Percentiles rank a stretch among this genome's conserved stretches.
Conservation (phyloP, 2,888 invertebrate genomes). For the Tortricodes alternella region DNA sequence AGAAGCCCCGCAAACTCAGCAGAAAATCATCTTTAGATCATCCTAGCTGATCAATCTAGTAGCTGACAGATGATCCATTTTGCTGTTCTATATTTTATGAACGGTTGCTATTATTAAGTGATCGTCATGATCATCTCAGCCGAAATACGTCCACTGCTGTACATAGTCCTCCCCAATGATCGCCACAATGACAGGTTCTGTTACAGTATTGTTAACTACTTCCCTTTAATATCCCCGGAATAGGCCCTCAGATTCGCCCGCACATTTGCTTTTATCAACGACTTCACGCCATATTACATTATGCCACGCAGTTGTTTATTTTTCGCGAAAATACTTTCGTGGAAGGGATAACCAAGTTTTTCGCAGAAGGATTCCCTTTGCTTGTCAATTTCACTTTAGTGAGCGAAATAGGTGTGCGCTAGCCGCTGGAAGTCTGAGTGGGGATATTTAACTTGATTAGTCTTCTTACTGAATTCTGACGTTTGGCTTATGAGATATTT, state of each 20-base stretch:
- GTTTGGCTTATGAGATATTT: background rate
- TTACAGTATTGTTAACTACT: constrained; percentile 25
- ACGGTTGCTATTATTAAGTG: background rate
- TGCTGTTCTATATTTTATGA: background rate
- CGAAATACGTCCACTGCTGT: no score
- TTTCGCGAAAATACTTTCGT: constrained; percentile 26
- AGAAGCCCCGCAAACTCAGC: no score
- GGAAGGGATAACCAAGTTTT: constrained; percentile 18
- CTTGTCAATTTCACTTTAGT: constrained; percentile 16
- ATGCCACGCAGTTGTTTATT: constrained; percentile 41
- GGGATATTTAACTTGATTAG: background rate
- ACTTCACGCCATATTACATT: constrained; percentile 54
- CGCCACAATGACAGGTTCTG: no score
- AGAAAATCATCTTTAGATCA: no score
- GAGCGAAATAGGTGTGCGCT: background rate
- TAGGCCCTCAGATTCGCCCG: constrained; percentile 40
- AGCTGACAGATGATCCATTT: background rate
- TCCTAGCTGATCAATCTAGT: no score
- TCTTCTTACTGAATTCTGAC: background rate
- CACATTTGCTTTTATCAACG: constrained; percentile 49
- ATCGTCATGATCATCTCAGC: no score
- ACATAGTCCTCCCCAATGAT: no score
- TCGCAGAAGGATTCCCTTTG: constrained; percentile 11
- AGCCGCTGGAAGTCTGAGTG: background rate
- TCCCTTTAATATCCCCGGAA: constrained; percentile 40